phyloP scores from a whole-genome alignment of 2,888 invertebrate genomes.

The Leucophenga montana region DNA sequence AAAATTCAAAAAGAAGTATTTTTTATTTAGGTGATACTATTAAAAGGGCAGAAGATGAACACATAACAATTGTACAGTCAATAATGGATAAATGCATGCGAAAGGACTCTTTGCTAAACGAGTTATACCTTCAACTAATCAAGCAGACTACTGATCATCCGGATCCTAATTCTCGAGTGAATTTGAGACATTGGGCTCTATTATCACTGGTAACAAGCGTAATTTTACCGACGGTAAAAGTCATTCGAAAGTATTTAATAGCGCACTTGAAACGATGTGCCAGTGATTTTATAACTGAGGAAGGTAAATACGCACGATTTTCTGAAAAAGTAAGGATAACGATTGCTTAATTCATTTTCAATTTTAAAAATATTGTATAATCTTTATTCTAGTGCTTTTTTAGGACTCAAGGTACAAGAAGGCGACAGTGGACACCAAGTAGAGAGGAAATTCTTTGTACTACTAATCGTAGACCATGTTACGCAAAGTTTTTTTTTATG shows the following conservation, averaged over 20 bases:
- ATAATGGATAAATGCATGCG: conserved; percentile 93
- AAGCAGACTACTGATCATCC: conserved; percentile 95
- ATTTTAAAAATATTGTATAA: conserved; percentile 16
- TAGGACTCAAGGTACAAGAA: conserved; percentile 82
- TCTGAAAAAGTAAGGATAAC: conserved; percentile 82
- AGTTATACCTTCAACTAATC: conserved; percentile 91
- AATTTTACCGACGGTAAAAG: conserved; percentile 89
- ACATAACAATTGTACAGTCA: conserved; percentile 89
- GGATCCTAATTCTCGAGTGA: conserved; percentile 89
- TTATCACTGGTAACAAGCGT: conserved; percentile 86
- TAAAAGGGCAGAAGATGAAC: conserved; percentile 87
- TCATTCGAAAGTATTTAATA: conserved; percentile 88
- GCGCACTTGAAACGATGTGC: conserved; percentile 92
- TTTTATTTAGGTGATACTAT: conserved; percentile 76
- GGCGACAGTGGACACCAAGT: conserved; percentile 92
- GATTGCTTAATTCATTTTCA: neutral
- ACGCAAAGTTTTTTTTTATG: conserved; percentile 92
- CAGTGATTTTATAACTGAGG: conserved; percentile 90
- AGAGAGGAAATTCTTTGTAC: conserved; percentile 94
- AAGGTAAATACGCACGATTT: conserved; percentile 94
- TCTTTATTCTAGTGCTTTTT: conserved; percentile 77
- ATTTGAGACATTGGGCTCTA: conserved; percentile 93
- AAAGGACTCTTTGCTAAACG: conserved; percentile 89
- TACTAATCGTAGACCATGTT: conserved; percentile 90
- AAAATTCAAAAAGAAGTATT: neutral